A percentile compares a stretch with the other conserved stretches of the same genome.
Evolutionary conservation across 2,888 invertebrate genomes (phyloP).

Genomic region (Macrophya annulata): DNA sequence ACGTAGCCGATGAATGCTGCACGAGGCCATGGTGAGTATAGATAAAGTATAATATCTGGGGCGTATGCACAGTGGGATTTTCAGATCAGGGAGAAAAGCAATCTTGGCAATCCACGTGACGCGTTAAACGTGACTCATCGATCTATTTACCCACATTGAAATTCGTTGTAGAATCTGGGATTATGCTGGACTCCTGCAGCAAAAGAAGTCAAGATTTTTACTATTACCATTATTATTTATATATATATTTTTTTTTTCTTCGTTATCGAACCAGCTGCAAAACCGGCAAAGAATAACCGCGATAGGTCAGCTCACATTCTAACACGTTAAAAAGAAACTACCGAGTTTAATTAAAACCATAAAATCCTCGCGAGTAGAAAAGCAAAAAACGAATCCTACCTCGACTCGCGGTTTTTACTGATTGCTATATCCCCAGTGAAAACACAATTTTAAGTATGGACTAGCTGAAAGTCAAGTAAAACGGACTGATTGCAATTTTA

Average conservation of each 20-base stretch:
- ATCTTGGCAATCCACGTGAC: slow-evolving; percentile 30
- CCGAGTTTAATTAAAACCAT: slow-evolving; percentile 35
- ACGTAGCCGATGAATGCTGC: slow-evolving; percentile 16
- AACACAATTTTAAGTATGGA: not conserved
- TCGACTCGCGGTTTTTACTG: slow-evolving; percentile 27
- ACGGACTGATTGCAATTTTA: slow-evolving; percentile 14
- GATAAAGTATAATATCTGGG: slow-evolving; percentile 15
- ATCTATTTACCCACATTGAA: not conserved
- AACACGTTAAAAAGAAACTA: not conserved
- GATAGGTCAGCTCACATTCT: not conserved
- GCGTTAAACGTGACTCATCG: slow-evolving; percentile 28
- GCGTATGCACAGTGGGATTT: slow-evolving; percentile 21
- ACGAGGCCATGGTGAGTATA: not conserved
- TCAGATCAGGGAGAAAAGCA: slow-evolving; percentile 5
- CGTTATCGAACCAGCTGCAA: not conserved
- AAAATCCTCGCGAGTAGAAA: not conserved
- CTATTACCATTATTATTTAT: not conserved
- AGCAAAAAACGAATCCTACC: not conserved
- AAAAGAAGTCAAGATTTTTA: not conserved
- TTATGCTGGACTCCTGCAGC: not conserved
- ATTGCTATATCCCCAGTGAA: slow-evolving; percentile 11
- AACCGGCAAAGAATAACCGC: not conserved
- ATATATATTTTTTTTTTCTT: not conserved
- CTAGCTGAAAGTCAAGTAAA: not conserved
- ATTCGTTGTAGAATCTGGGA: not conserved